phyloP scores from a whole-genome alignment of 2,797 vertebrate species.

The Antrozous pallidus region DNA sequence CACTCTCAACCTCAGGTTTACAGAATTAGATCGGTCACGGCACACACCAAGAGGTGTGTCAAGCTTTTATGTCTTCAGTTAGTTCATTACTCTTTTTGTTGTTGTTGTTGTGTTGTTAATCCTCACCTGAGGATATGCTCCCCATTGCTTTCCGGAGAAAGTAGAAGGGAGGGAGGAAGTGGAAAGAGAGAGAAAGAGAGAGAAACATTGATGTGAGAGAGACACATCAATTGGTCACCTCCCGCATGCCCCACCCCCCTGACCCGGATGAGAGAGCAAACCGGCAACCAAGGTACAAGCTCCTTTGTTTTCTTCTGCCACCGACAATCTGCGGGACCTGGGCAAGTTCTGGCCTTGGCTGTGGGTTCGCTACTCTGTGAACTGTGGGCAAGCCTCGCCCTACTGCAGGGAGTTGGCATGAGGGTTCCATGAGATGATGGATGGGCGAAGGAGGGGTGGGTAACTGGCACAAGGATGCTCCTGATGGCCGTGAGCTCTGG shows the following conservation, averaged over 20 bases:
- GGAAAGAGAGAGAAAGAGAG: neutral
- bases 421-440: neutral
- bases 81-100: neutral
- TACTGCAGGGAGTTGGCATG: neutral
- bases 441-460: fast-evolving
- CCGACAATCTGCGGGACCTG: neutral
- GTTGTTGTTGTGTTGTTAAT: neutral
- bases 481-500: neutral
- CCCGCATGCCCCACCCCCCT: too few species aligned
- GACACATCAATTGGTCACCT: neutral
- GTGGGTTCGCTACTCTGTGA: neutral
- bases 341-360: neutral
- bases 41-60: too few species aligned
- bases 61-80: too few species aligned
- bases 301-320: too few species aligned
- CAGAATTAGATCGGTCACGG: too few species aligned
- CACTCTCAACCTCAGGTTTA: too few species aligned
- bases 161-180: neutral
- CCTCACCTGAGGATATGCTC: neutral
- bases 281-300: neutral
- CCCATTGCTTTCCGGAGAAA: neutral
- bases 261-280: neutral
- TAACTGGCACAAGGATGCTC: neutral
- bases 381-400: neutral
- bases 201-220: neutral